phyloP scores from a whole-genome alignment of 2,888 invertebrate genomes.

The Anticlea derivata region DNA sequence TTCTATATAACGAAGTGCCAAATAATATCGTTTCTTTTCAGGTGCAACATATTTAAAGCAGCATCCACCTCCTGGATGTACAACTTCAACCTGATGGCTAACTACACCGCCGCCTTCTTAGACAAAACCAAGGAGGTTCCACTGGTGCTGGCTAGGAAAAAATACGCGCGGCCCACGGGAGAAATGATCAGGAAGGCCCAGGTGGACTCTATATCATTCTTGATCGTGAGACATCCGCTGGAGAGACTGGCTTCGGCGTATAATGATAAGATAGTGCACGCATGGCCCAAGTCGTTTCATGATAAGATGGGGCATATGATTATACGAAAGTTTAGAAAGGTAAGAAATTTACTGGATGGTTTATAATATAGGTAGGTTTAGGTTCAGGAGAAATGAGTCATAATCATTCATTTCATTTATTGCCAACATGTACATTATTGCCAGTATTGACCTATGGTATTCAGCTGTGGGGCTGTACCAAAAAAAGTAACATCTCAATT shows the following conservation, averaged over 20 bases:
- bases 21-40: constrained; percentile 43
- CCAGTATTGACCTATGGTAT: too few species aligned
- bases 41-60: constrained; percentile 92
- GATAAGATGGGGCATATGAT: constrained; percentile 91
- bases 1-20: too few species aligned
- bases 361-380: too few species aligned
- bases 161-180: constrained; percentile 90
- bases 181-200: constrained; percentile 89
- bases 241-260: constrained; percentile 91
- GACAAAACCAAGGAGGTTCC: constrained; percentile 91
- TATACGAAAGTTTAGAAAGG: constrained; percentile 89
- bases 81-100: constrained; percentile 93
- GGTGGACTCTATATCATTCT: constrained; percentile 90
- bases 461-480: too few species aligned
- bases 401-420: too few species aligned
- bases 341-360: too few species aligned
- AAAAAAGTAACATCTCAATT: too few species aligned
- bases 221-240: constrained; percentile 92
- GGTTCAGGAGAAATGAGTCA: too few species aligned
- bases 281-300: constrained; percentile 92
- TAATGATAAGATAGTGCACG: constrained; percentile 92
- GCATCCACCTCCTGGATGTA: constrained; percentile 97
- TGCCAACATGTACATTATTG: too few species aligned
- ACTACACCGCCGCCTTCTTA: constrained; percentile 90
- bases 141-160: constrained; percentile 89